Evolutionary conservation across 2,888 invertebrate genomes (phyloP).

Genomic region (Nephrotoma flavescens): DNA sequence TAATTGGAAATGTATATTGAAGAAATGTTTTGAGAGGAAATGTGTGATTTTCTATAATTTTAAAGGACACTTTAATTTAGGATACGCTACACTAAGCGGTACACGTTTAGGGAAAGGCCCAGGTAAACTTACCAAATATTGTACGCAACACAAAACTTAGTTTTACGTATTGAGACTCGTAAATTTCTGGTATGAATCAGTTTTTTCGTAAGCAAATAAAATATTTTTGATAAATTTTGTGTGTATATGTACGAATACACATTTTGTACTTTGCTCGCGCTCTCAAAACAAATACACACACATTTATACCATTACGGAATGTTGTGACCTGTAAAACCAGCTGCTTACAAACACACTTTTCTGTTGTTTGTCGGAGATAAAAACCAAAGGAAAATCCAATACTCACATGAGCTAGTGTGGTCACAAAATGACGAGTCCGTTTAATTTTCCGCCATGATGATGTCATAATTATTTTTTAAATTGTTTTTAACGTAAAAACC

Average conservation of each 20-base stretch:
- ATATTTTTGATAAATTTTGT: neutral
- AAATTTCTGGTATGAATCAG: neutral
- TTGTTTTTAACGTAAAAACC: neutral
- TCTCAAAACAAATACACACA: neutral
- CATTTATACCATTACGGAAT: neutral
- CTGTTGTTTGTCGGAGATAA: neutral
- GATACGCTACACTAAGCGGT: neutral
- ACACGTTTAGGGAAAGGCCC: neutral
- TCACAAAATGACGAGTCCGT: constrained; percentile 1
- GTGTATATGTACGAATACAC: neutral
- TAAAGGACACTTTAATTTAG: too few relatives aligned
- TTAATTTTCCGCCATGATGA: neutral
- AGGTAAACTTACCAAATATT: neutral
- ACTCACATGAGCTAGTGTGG: constrained; percentile 1
- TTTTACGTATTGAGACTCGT: neutral
- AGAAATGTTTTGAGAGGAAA: neutral
- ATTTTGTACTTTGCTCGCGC: neutral
- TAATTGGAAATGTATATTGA: neutral
- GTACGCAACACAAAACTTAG: too few relatives aligned
- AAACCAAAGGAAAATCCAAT: neutral
- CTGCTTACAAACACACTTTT: neutral
- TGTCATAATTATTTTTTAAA: neutral
- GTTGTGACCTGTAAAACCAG: neutral
- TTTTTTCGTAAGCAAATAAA: neutral
- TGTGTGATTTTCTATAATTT: too few relatives aligned